phyloP scores from a whole-genome alignment of 1,140 invertebrate species.

The Hermatobates lingyangjiaoensis region DNA sequence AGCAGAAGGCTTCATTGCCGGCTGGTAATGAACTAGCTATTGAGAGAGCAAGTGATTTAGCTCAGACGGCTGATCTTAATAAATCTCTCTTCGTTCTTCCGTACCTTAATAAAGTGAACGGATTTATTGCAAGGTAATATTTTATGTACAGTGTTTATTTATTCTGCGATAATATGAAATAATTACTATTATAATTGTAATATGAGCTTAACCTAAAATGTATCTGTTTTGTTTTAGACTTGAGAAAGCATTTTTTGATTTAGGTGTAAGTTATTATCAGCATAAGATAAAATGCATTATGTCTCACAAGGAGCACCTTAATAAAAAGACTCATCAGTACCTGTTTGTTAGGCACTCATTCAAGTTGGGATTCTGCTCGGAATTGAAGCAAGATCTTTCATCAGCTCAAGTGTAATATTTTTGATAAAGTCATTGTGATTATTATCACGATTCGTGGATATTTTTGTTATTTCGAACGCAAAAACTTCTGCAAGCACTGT shows the following conservation, averaged over 20 bases:
- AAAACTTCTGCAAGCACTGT: no score
- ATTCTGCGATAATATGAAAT: background rate
- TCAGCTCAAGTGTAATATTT: constrained; percentile 45
- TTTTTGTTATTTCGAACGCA: no score
- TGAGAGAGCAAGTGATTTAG: constrained; percentile 74
- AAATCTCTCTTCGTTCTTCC: constrained; percentile 82
- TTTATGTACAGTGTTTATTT: background rate
- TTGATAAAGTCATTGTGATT: background rate
- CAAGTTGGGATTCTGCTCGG: constrained; percentile 55
- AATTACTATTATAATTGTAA: background rate
- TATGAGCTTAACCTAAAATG: background rate
- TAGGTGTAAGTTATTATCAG: constrained; percentile 82
- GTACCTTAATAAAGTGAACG: constrained; percentile 62
- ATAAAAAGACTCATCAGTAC: constrained; percentile 78
- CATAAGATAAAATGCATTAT: constrained; percentile 72
- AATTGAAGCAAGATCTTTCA: constrained; percentile 49
- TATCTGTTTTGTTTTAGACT: constrained; percentile 32
- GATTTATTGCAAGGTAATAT: constrained; percentile 42
- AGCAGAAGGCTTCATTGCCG: constrained; percentile 53
- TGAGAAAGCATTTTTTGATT: constrained; percentile 83
- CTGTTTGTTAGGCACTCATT: constrained; percentile 90
- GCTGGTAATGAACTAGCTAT: constrained; percentile 56
- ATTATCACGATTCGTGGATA: no score
- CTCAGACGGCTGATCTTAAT: constrained; percentile 74
- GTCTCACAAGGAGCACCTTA: constrained; percentile 73